Percentiles rank a stretch among this genome's conserved stretches.
phyloP scores from a whole-genome alignment of 2,797 vertebrate genomes.

The Rhynchotus rufescens region DNA sequence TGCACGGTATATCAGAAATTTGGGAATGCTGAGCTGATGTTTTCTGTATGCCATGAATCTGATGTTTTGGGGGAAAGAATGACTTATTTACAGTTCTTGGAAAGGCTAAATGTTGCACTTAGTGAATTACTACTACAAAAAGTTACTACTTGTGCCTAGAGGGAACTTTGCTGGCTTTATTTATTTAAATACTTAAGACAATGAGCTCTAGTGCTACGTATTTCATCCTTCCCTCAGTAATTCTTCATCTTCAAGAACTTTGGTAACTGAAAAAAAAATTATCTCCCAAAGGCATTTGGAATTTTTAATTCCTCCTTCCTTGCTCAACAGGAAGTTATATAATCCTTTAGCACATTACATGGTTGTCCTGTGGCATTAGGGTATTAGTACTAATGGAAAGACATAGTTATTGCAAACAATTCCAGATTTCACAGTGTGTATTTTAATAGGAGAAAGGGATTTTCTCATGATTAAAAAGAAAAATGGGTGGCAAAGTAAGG shows the following conservation, averaged over 20 bases:
- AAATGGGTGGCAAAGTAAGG: constrained; percentile 57
- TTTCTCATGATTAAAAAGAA: constrained; percentile 74
- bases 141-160: neutral
- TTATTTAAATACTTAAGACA: neutral
- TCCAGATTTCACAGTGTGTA: constrained; percentile 60
- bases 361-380: constrained; percentile 61
- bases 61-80: neutral
- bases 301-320: constrained; percentile 65
- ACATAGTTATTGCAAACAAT: constrained; percentile 60
- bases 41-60: neutral
- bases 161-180: neutral
- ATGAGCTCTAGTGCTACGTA: neutral
- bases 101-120: neutral
- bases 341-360: constrained; percentile 60
- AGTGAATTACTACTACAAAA: neutral
- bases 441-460: constrained; percentile 77
- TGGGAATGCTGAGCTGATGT: neutral
- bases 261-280: neutral
- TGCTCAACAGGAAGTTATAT: constrained; percentile 56
- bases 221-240: neutral
- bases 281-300: constrained; percentile 37
- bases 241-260: constrained; percentile 34
- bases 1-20: neutral
- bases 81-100: neutral
- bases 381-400: constrained; percentile 64